Evolutionary conservation across 2,888 invertebrate species (phyloP), one percentile per base, ranked within the genome.

Genomic region (Stenichneumon culpator): DNA sequence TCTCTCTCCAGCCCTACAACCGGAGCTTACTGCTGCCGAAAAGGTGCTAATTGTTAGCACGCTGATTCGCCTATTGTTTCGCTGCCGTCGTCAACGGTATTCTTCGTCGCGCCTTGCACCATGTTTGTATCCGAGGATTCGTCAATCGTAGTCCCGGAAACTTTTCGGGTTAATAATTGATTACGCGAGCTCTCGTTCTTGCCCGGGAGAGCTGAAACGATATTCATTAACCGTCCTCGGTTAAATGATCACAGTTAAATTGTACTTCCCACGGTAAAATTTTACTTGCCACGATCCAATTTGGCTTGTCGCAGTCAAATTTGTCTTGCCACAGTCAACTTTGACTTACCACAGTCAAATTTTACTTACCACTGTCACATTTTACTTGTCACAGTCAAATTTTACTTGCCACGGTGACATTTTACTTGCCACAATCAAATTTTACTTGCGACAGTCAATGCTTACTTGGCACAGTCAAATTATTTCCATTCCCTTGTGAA

Each of bases 21-120:
- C 28, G 14, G 28, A 63, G 63, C 54, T 47, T 60, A 60, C 44
- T 25, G 39, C 67, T 39, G 60, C 50, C 54, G 28, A 1, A 16
- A 73, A 36, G 54, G 60, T 82, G 63, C 36, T 83, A 82, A 82
- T 85, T 74, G 82, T 82, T 82, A 39, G 44, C 74, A 79, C 84
- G 69, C 65, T 85, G 60, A 83, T 83, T 83, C 79, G 82, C 52
- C 60, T 60, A 68, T 84, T 78, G 77, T 73, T 32, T 69, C 39
- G n/a, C 54, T 47, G 25, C 14, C 82, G 19, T 65, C 57, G 39
- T 83, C 69, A 25, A 73, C 72, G 47, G 16, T 36, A 73, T 28
- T 47, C 65, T 47, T 60, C 67, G 47, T 25, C 39, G 14, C 22
- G 22, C 22, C 54, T 36, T 16, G 25, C 60, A 44, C 16, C 25